phyloP scores from a whole-genome alignment of 2,113 vertebrate species.

The Gymnarchus niloticus region DNA sequence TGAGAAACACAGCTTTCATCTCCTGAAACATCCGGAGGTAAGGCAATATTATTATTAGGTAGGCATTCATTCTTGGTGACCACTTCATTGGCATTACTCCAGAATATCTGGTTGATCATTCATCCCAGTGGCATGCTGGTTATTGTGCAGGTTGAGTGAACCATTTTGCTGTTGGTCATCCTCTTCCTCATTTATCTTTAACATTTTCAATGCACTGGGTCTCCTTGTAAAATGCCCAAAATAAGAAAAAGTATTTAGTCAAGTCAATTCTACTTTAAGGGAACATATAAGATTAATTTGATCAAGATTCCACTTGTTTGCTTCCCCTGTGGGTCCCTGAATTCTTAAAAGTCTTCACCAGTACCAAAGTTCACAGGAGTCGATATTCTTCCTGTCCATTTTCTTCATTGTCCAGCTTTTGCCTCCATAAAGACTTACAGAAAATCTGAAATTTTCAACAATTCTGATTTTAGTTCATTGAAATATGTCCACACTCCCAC shows the following conservation, averaged over 20 bases:
- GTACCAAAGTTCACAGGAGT: not conserved
- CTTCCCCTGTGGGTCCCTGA: no score
- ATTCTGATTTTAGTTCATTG: not conserved
- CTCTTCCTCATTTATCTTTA: not conserved
- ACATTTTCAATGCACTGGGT: not conserved
- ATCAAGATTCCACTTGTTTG: no score
- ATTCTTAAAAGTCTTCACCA: no score
- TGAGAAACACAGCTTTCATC: not conserved
- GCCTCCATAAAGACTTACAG: not conserved
- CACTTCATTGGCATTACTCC: not conserved
- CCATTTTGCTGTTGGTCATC: not conserved
- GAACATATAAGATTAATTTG: no score
- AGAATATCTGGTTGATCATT: not conserved
- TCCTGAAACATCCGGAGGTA: not conserved
- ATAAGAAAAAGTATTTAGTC: not conserved
- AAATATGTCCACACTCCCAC: not conserved
- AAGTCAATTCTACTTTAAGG: not conserved
- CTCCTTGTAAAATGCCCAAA: not conserved
- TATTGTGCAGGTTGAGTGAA: not conserved
- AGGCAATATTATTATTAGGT: not conserved
- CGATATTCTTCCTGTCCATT: not conserved
- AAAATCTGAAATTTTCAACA: not conserved
- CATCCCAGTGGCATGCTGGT: not conserved
- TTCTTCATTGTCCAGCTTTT: not conserved
- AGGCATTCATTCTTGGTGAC: not conserved